Evolutionary conservation across 2,797 vertebrate species (phyloP), one percentile per base, ranked within the genome.

Genomic region (Sparidentex hasta): DNA sequence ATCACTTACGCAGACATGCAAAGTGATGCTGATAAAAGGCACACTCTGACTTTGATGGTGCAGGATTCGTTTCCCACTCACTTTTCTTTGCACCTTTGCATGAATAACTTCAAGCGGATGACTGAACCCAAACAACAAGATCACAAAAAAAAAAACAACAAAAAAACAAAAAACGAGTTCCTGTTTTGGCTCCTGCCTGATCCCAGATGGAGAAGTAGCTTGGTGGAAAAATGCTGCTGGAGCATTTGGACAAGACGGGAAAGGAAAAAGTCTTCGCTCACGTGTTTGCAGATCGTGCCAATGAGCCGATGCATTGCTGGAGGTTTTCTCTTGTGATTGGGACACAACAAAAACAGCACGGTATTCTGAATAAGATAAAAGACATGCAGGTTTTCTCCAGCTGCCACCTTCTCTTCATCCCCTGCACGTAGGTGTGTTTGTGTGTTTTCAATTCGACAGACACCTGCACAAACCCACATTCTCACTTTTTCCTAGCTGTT

Each of bases 401-500:
- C 43, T 38, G 0, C 21, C 18, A 13, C 38, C n/a, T 3, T 27
- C 27, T 17, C 63, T 21, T 71, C 47, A 20, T 64, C 66, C 11
- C 21, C 70, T 48, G 66, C 68, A 11, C 38, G 61, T 74, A 46
- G 69, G 76, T 44, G 79, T 73, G 1, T 64, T 67, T 73, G 65
- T 66, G 5, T 73, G 67, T 65, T 71, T 71, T 25, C 51, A 27
- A 8, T 72, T 74, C 81, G 74, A 84, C 69, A 65, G 74, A 79
- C 85, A 90, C 81, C 88, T 81, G 73, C 79, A 74, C 67, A 62
- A 70, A 65, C 62, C n/a, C 73, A 33, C 66, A 43, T 58, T 75
- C 74, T 78, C 84, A 46, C 80, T 59, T 74, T 43, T 43, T 20
- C 8, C 4, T 0, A 38, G 78, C 78, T 1, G 67, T 48, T 72